Conservation (phyloP, 2,888 invertebrate species). For the Theristus sp. region DNA sequence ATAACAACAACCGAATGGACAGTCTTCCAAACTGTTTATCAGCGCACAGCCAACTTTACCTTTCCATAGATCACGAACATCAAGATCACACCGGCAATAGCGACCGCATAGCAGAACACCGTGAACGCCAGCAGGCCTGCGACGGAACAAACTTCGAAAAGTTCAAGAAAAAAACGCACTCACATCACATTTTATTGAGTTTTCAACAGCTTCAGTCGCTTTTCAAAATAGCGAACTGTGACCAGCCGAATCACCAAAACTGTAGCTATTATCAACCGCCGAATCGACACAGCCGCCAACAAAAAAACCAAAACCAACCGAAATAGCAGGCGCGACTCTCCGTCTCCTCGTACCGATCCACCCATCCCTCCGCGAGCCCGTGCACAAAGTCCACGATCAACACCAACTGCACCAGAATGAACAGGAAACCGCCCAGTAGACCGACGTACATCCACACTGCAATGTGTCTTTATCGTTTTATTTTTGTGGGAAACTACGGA, state of each 20-base stretch:
- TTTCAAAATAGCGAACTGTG: no score
- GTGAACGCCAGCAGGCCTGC: constrained; percentile 65
- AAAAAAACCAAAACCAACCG: constrained; percentile 25
- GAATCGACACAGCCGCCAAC: no score
- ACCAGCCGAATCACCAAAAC: no score
- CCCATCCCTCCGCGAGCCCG: constrained; percentile 86
- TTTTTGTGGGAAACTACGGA: constrained; percentile 36
- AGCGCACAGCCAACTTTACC: no score
- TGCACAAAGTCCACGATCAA: constrained; percentile 97
- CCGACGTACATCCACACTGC: constrained; percentile 87
- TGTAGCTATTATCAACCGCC: no score
- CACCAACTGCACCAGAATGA: constrained; percentile 86
- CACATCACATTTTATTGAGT: not conserved
- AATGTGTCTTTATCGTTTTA: constrained; percentile 9
- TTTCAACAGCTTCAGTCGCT: no score
- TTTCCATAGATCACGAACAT: constrained; percentile 71
- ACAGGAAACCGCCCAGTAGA: constrained; percentile 82
- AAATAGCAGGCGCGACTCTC: constrained; percentile 63
- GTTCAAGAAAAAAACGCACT: not conserved
- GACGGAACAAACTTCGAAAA: constrained; percentile 12
- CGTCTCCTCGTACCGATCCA: constrained; percentile 72
- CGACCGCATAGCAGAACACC: constrained; percentile 55
- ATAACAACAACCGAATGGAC: no score
- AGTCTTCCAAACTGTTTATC: no score
- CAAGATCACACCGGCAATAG: constrained; percentile 59